phyloP scores from a whole-genome alignment of 2,888 invertebrate genomes.

The Calliopum simillimum region DNA sequence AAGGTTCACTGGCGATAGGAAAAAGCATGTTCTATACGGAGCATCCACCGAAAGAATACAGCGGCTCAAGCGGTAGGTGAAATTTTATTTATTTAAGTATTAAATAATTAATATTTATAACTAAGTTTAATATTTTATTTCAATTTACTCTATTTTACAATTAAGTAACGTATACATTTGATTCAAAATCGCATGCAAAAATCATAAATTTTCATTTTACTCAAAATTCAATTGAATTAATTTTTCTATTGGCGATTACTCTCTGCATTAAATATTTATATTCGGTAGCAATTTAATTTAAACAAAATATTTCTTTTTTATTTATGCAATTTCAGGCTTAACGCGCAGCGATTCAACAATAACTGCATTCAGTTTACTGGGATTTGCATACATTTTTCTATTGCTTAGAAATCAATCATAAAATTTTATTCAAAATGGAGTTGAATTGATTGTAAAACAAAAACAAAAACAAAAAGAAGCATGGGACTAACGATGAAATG shows the following conservation, averaged over 20 bases:
- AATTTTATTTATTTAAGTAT: background rate
- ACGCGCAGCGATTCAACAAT: slow-evolving; percentile 38
- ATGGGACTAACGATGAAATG: background rate
- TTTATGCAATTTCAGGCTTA: slow-evolving; percentile 38
- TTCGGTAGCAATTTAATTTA: background rate
- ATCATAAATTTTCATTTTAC: too few species aligned
- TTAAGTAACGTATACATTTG: too few species aligned
- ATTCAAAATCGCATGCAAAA: too few species aligned
- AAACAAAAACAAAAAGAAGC: background rate
- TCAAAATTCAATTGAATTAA: too few species aligned
- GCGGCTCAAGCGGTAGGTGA: slow-evolving; percentile 58
- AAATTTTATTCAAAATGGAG: slow-evolving; percentile 30
- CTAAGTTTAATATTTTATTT: background rate
- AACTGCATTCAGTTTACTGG: slow-evolving; percentile 39
- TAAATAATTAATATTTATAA: background rate
- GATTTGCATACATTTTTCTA: slow-evolving; percentile 44
- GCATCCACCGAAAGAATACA: slow-evolving; percentile 66
- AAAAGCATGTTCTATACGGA: slow-evolving; percentile 67
- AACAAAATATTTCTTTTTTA: background rate
- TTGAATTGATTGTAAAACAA: background rate
- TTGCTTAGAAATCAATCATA: slow-evolving; percentile 48
- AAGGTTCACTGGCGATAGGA: slow-evolving; percentile 66
- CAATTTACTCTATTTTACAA: too few species aligned
- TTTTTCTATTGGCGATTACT: too few species aligned
- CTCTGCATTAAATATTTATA: background rate